A percentile compares a stretch with the other conserved stretches of the same genome.
phyloP scores from a whole-genome alignment of 2,888 invertebrate species.

The Lasioglossum villosulum region DNA sequence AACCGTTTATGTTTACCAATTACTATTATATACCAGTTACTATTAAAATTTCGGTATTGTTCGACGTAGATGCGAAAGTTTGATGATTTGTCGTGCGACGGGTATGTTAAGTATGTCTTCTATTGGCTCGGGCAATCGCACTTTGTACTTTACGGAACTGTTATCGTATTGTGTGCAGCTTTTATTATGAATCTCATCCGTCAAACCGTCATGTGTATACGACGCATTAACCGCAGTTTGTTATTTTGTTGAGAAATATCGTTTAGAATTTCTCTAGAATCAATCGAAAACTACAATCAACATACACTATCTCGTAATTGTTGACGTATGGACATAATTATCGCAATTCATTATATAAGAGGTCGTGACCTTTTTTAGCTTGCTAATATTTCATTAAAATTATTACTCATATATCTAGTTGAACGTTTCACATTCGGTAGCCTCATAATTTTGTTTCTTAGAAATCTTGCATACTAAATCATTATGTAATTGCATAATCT shows the following conservation, averaged over 20 bases:
- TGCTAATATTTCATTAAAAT: background rate
- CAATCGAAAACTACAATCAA: background rate
- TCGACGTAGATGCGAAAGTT: slow-evolving; percentile 43
- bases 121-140: slow-evolving; percentile 27
- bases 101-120: slow-evolving; percentile 44
- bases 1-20: slow-evolving; percentile 18
- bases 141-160: slow-evolving; percentile 19
- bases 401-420: background rate
- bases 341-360: slow-evolving; percentile 50
- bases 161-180: slow-evolving; percentile 20
- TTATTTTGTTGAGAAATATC: background rate
- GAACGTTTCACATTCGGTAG: background rate
- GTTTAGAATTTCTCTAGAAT: background rate
- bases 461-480: background rate
- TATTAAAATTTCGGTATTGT: slow-evolving; percentile 12
- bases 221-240: background rate
- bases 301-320: slow-evolving; percentile 9
- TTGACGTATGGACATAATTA: slow-evolving; percentile 34
- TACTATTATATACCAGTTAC: slow-evolving; percentile 9
- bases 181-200: background rate
- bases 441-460: background rate
- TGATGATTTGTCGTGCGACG: slow-evolving; percentile 19
- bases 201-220: background rate
- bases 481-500: background rate
- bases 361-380: slow-evolving; percentile 42